Percentiles rank a stretch among this genome's conserved stretches.
Conservation (phyloP, 2,888 invertebrate genomes). For the Coenonympha glycerion region DNA sequence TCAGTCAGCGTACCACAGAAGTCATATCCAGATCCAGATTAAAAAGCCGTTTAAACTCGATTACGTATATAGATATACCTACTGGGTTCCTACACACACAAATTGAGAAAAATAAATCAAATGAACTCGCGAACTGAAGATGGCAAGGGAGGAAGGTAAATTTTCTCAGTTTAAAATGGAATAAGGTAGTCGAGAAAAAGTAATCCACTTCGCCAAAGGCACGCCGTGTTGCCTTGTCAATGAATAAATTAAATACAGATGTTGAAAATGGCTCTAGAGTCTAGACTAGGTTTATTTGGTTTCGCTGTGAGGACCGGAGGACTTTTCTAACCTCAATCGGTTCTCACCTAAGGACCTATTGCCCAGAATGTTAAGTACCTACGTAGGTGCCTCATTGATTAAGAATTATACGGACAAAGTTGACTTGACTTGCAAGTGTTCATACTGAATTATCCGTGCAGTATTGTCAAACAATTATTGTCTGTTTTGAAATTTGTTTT, state of each 20-base stretch:
- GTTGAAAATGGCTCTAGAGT: neutral
- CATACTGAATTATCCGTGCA: no score
- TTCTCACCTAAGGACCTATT: no score
- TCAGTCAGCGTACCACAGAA: neutral
- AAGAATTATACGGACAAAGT: no score
- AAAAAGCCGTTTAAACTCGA: neutral
- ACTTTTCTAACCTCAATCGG: no score
- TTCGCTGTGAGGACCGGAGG: no score
- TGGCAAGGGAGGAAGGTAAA: constrained; percentile 29
- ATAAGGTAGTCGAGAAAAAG: constrained; percentile 40
- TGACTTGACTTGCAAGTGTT: no score
- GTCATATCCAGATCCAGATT: neutral
- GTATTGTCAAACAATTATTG: no score
- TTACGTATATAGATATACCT: neutral
- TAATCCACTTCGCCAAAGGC: constrained; percentile 38
- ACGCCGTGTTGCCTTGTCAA: constrained; percentile 22
- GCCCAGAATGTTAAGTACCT: no score
- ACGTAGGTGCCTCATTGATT: no score
- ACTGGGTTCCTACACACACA: constrained; percentile 8
- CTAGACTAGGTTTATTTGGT: no score
- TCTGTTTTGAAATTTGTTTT: no score
- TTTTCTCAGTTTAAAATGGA: constrained; percentile 36
- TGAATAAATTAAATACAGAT: neutral
- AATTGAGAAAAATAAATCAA: constrained; percentile 26
- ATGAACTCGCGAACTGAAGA: constrained; percentile 26